Percentiles rank a stretch among this genome's conserved stretches.
Conservation (phyloP, 2,888 invertebrate genomes). For the Coleophora deauratella region DNA sequence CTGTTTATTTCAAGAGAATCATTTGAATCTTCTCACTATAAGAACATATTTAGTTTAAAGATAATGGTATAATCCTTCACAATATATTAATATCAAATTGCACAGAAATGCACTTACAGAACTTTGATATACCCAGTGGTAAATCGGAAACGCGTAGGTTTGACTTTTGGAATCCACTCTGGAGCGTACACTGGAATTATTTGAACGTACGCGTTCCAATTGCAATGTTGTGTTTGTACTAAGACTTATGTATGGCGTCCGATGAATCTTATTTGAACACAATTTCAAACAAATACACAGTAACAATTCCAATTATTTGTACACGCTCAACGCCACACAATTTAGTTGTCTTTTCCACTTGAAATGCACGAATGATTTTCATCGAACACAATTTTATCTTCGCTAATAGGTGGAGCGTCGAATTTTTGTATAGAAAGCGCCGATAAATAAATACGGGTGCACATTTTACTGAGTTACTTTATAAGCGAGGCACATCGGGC, state of each 20-base stretch:
- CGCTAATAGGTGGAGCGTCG: slow-evolving; percentile 32
- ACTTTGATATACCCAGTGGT: too few species aligned
- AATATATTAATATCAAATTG: neutral
- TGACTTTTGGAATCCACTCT: slow-evolving; percentile 33
- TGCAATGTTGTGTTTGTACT: slow-evolving; percentile 25
- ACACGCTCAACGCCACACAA: too few species aligned
- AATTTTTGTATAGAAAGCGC: slow-evolving; percentile 29
- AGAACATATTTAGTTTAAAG: too few species aligned
- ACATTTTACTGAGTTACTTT: slow-evolving; percentile 57
- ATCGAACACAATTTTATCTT: slow-evolving; percentile 26
- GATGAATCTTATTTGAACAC: slow-evolving; percentile 38
- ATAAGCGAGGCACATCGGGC: slow-evolving; percentile 58
- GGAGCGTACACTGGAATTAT: slow-evolving; percentile 39
- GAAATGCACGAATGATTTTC: slow-evolving; percentile 10
- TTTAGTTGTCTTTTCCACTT: too few species aligned
- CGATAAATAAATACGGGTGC: slow-evolving; percentile 49
- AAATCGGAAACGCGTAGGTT: too few species aligned
- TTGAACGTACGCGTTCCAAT: slow-evolving; percentile 41
- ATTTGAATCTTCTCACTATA: too few species aligned
- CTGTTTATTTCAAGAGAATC: too few species aligned
- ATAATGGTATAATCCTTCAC: too few species aligned
- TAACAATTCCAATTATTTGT: neutral
- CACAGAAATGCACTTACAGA: neutral
- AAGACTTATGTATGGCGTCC: slow-evolving; percentile 44
- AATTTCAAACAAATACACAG: slow-evolving; percentile 9